phyloP scores from a whole-genome alignment of 2,113 vertebrate genomes.

The Leptobrachium leishanense region DNA sequence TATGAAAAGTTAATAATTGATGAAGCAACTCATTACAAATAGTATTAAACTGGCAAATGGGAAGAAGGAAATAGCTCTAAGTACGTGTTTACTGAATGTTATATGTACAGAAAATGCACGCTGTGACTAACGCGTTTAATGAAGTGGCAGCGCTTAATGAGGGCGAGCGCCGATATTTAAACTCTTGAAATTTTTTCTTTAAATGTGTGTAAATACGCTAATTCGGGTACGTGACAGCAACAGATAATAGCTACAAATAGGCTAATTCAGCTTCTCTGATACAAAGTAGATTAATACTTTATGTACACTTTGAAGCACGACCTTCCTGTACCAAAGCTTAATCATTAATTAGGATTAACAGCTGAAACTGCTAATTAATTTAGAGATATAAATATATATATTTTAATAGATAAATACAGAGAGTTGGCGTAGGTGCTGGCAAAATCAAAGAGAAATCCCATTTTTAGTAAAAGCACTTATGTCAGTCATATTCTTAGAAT shows the following conservation, averaged over 20 bases:
- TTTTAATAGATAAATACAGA: constrained; percentile 38
- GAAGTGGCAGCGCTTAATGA: constrained; percentile 11
- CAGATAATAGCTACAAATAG: constrained; percentile 24
- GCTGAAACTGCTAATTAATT: constrained; percentile 46
- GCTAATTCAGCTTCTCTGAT: constrained; percentile 28
- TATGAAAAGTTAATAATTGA: background rate
- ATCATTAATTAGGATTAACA: constrained; percentile 48
- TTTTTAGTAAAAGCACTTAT: background rate
- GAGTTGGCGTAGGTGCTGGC: background rate
- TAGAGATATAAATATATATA: constrained; percentile 12
- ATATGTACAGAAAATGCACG: background rate
- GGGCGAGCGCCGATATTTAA: constrained; percentile 21
- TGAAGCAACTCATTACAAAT: background rate
- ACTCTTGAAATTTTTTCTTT: constrained; percentile 23
- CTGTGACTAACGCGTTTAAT: background rate
- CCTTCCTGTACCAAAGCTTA: constrained; percentile 33
- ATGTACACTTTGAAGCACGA: constrained; percentile 35
- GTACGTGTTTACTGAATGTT: background rate
- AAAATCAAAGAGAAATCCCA: constrained; percentile 6
- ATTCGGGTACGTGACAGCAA: constrained; percentile 17
- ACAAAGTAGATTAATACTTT: constrained; percentile 39
- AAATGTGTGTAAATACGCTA: constrained; percentile 1
- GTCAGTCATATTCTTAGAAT: background rate
- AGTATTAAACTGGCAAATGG: background rate
- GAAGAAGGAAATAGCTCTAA: background rate